Percentiles rank a stretch among this genome's conserved stretches.
These are phyloP conservation scores for Neolamprologus variostigma DNA, from an alignment of 2,113 vertebrate species.

Conservation along the genomic window DNA sequence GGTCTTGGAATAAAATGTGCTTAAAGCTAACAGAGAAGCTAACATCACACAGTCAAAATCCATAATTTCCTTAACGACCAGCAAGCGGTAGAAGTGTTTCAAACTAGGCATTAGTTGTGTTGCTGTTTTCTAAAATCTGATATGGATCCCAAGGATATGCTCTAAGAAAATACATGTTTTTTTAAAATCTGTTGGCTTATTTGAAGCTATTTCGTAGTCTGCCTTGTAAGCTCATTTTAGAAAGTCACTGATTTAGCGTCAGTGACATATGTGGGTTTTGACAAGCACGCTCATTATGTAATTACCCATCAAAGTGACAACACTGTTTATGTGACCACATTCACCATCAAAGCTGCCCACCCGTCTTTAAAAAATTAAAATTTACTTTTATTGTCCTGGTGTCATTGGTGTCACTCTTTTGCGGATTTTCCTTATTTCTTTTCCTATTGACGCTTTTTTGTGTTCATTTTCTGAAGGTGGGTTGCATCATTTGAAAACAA, in stretches of 20 bases:
- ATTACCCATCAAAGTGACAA: constrained; percentile 28
- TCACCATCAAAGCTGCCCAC: constrained; percentile 31
- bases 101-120: not conserved
- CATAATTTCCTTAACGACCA: accelerated
- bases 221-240: not conserved
- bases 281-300: not conserved
- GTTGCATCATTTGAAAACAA: not conserved
- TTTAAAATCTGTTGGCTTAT: not conserved
- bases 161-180: not conserved
- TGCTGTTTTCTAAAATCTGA: not conserved
- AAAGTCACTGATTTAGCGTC: not conserved
- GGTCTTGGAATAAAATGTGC: not conserved
- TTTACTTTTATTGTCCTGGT: not conserved
- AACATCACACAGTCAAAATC: not conserved
- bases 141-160: not conserved
- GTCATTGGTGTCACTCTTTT: not conserved
- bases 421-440: not conserved
- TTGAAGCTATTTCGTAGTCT: not conserved
- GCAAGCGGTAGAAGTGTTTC: not conserved
- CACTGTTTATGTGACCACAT: constrained; percentile 6
- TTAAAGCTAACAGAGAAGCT: not conserved
- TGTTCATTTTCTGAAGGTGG: not conserved
- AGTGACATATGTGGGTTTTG: not conserved
- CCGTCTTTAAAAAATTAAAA: not conserved
- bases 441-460: not conserved